Conservation (phyloP, 2,113 vertebrate genomes). For the Cryptomyrus ogoouensis region DNA sequence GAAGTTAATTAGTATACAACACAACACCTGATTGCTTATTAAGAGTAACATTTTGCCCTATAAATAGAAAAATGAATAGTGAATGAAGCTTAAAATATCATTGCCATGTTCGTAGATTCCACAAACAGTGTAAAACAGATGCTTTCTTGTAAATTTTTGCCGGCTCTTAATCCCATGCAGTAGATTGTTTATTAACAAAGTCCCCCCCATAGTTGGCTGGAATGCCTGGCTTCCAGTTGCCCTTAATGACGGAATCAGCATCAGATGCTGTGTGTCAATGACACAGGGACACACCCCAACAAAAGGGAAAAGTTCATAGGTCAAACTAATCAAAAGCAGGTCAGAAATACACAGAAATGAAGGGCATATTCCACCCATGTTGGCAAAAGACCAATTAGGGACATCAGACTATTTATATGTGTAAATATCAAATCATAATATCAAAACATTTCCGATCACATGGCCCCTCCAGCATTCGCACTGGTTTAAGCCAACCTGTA, state of each 20-base stretch:
- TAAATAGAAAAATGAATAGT: neutral
- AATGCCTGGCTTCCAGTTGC: neutral
- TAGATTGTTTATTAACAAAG: neutral
- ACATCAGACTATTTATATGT: neutral
- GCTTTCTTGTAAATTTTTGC: neutral
- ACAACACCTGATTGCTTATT: slow-evolving; percentile 1
- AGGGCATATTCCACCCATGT: neutral
- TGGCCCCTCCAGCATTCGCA: neutral
- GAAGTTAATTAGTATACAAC: neutral
- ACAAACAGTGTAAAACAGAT: neutral
- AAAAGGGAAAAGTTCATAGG: neutral
- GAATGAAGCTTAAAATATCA: neutral
- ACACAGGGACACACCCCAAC: neutral
- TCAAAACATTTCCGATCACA: neutral
- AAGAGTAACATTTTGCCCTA: neutral
- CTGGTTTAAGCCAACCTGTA: neutral
- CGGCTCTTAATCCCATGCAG: neutral
- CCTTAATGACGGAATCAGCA: neutral
- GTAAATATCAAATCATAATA: neutral
- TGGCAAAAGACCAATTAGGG: neutral
- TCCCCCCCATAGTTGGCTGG: neutral
- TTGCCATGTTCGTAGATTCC: neutral
- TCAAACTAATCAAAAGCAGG: slow-evolving; percentile 2
- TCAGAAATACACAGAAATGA: neutral
- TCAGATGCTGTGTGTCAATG: neutral